A percentile compares a stretch with the other conserved stretches of the same genome.
phyloP scores from a whole-genome alignment of 2,888 invertebrate species.

The Heliconius hortense region DNA sequence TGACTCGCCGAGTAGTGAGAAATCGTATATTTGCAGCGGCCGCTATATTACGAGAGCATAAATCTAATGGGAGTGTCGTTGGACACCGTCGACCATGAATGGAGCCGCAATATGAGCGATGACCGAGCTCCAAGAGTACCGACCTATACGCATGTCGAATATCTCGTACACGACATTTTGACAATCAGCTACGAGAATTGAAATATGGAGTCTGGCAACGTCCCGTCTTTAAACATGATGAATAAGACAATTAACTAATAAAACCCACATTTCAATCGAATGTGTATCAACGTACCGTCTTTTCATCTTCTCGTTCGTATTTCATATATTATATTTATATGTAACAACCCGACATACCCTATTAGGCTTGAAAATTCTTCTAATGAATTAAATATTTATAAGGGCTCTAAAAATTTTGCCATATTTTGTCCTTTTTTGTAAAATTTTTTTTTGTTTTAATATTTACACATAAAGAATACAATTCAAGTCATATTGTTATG shows the following conservation, averaged over 20 bases:
- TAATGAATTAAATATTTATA: not conserved
- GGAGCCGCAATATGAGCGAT: conserved; percentile 72
- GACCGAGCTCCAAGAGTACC: conserved; percentile 55
- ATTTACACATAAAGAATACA: not conserved
- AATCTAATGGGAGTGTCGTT: conserved; percentile 76
- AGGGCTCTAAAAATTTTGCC: not conserved
- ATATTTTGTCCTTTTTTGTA: not conserved
- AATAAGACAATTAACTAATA: conserved; percentile 45
- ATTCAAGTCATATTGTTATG: too few species aligned
- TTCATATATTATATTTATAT: conserved; percentile 1
- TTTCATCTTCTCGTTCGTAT: not conserved
- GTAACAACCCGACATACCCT: not conserved
- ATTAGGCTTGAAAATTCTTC: not conserved
- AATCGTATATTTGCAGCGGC: conserved; percentile 76
- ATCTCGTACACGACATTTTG: conserved; percentile 66
- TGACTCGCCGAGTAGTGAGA: conserved; percentile 73
- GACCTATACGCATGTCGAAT: conserved; percentile 57
- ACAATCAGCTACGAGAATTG: conserved; percentile 76
- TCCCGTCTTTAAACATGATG: conserved; percentile 47
- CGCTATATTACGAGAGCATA: conserved; percentile 70
- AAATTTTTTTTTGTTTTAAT: too few species aligned
- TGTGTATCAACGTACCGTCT: conserved; percentile 8
- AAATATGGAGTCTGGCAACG: conserved; percentile 69
- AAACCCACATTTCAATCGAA: conserved; percentile 35
- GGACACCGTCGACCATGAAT: conserved; percentile 62